Conservation (phyloP, 2,113 vertebrate genomes). For the Catharus fuscescens region DNA sequence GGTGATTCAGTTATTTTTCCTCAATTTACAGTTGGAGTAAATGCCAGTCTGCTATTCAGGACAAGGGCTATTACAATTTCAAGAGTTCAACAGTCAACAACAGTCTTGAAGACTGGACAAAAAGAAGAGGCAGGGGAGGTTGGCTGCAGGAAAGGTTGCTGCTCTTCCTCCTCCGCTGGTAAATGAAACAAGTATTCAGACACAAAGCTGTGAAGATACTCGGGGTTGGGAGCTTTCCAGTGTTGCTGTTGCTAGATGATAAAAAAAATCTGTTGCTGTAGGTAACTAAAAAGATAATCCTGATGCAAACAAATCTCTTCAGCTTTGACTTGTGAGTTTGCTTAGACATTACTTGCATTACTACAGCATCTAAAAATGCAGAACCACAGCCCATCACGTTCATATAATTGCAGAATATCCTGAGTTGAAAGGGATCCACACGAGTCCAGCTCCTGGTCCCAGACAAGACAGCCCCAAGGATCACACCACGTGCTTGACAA, state of each 20-base stretch:
- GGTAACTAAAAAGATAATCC: neutral
- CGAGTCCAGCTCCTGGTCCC: neutral
- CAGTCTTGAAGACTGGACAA: neutral
- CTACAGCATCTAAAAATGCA: neutral
- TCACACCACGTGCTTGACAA: neutral
- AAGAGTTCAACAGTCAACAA: neutral
- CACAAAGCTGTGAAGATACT: neutral
- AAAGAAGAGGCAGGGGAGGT: neutral
- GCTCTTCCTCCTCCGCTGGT: neutral
- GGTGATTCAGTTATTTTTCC: neutral
- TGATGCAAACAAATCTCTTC: neutral
- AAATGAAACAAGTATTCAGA: neutral
- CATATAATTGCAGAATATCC: neutral
- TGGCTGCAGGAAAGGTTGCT: neutral
- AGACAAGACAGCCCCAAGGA: neutral
- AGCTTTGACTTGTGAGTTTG: neutral
- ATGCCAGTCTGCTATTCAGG: neutral
- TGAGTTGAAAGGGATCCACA: neutral
- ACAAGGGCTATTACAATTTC: neutral
- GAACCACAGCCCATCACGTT: neutral
- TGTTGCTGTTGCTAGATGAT: neutral
- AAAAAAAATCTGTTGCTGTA: neutral
- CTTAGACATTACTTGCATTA: neutral
- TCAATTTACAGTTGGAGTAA: neutral
- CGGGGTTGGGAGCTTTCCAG: neutral